Evolutionary conservation across 2,113 vertebrate species (phyloP).

Genomic region (Aix galericulata): DNA sequence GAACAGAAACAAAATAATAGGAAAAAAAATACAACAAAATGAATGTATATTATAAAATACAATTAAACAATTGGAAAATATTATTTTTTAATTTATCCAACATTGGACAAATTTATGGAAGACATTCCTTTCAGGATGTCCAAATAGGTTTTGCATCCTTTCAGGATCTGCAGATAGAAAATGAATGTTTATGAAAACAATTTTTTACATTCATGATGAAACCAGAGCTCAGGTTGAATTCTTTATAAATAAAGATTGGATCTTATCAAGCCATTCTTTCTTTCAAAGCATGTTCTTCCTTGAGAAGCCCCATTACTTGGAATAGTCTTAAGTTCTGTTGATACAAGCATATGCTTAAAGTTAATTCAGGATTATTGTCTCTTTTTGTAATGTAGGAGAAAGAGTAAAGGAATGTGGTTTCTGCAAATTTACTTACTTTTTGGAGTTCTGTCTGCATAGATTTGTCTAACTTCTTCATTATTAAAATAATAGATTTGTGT

Average conservation of each 20-base stretch:
- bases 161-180: background rate
- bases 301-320: background rate
- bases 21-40: background rate
- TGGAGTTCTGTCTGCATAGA: background rate
- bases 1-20: background rate
- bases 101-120: background rate
- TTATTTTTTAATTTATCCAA: background rate
- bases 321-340: background rate
- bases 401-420: background rate
- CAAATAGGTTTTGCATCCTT: background rate
- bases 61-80: background rate
- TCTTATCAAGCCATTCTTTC: background rate
- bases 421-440: background rate
- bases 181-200: background rate
- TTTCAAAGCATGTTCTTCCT: background rate
- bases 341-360: background rate
- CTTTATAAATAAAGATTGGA: background rate
- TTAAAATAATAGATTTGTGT: rapidly evolving
- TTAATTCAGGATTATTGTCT: background rate
- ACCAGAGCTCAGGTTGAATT: background rate
- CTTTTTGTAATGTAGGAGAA: background rate
- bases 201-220: background rate
- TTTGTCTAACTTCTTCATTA: background rate
- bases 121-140: background rate
- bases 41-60: background rate